Evolutionary conservation across 2,113 vertebrate genomes (phyloP).

Genomic region (Ceyx margarethae): DNA sequence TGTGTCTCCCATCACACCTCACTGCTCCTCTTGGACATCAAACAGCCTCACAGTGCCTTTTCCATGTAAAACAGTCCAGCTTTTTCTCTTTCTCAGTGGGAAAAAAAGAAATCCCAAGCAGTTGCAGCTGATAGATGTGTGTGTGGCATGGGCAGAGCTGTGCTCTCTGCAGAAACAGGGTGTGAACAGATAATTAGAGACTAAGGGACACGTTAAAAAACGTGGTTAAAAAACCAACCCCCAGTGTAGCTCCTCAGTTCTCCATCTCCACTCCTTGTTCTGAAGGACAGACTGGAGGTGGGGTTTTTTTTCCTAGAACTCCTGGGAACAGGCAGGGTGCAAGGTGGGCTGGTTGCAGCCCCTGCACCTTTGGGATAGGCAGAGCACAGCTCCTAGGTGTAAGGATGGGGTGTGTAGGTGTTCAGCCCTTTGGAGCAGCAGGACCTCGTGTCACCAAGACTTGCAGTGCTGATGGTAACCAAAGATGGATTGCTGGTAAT

Average conservation of each 20-base stretch:
- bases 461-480: background rate
- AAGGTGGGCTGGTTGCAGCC: constrained; percentile 11
- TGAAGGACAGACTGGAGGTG: background rate
- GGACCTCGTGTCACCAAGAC: background rate
- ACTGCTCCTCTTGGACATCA: background rate
- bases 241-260: background rate
- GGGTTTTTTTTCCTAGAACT: background rate
- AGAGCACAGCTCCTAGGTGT: background rate
- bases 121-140: background rate
- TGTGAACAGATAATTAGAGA: constrained; percentile 52
- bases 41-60: constrained; percentile 1
- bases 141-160: background rate
- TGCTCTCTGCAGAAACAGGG: constrained; percentile 36
- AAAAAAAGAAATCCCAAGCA: background rate
- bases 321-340: constrained; percentile 33
- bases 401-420: background rate
- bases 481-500: background rate
- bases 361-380: background rate
- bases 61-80: constrained; percentile 5
- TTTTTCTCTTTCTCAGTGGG: constrained; percentile 16
- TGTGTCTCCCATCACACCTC: background rate
- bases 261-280: background rate
- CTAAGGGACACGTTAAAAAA: accelerated
- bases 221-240: background rate
- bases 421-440: constrained; percentile 1